These are phyloP conservation scores for Leptodactylus fuscus DNA, from an alignment of 2,113 vertebrate species.

Conservation along the genomic window DNA sequence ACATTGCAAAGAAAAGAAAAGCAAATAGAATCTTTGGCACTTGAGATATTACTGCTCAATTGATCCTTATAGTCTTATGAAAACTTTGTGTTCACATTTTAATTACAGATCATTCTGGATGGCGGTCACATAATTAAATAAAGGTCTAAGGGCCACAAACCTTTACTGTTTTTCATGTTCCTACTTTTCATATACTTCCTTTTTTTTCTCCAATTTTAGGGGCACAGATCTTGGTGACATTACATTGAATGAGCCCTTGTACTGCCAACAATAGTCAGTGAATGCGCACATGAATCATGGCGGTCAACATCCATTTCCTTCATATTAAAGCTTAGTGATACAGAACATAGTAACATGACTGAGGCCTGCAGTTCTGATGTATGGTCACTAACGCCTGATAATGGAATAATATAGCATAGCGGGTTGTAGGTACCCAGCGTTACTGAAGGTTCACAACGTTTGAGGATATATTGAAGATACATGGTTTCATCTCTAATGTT, in stretches of 20 bases:
- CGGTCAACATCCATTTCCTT: not conserved
- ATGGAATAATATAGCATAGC: not conserved
- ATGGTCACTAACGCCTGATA: not conserved
- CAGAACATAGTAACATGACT: not conserved
- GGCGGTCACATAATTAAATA: not conserved
- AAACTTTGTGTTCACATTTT: not conserved
- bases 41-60: not conserved
- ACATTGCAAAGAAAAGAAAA: conserved; percentile 45
- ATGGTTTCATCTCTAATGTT: not conserved
- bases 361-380: not conserved
- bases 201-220: not conserved
- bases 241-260: not conserved
- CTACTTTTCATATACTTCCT: not conserved
- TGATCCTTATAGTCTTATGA: not conserved
- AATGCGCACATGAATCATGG: not conserved
- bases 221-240: not conserved
- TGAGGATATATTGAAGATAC: too few relatives aligned
- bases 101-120: not conserved
- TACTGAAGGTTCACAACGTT: too few relatives aligned
- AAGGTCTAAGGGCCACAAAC: too few relatives aligned
- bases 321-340: not conserved
- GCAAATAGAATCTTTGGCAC: conserved; percentile 49
- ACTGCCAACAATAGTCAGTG: not conserved
- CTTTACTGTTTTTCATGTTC: not conserved
- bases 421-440: not conserved